Base-by-base conservation (phyloP, 2,113 vertebrate species). In the Leuciscus idus region DNA sequence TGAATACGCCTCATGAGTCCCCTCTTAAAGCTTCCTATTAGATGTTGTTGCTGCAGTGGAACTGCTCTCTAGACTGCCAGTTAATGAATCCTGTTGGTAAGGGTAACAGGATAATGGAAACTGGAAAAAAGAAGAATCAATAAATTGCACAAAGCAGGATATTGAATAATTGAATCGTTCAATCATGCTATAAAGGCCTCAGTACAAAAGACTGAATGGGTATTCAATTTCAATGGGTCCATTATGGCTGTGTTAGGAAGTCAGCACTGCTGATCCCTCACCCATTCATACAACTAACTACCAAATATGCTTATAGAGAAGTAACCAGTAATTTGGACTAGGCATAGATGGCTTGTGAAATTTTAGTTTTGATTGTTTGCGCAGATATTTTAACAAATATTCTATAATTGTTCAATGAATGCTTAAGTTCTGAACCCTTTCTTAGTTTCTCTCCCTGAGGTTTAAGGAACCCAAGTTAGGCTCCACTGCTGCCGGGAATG, bases 121-220 rank as follows among this genome's bases (percentile, higher is more conserved):
- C 64, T 50, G 81, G 62, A 33, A 77, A 76, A 76, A 86, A 72
- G 68, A 39, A 76, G 84, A 85, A 88, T 88, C 83, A 78, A 88
- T 87, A 82, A 82, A 68, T 70, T 48, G 78, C 73, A 86, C 83
- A 89, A 86, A 85, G 85, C 78, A 86, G 88, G 78, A 85, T 89
- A 85, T 88, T 88, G 86, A 87, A 90, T 89, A 88, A 85, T 88
- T 87, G 21, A 90, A 84, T 76, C 74, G 62, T 62, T 84, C 79
- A 83, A 33, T 89, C 86, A 64, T 83, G 86, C 79, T 85, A 84
- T 88, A 80, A 87, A 68, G 62, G 64, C 66, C 61, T 81, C 85
- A 59, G 28, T 88, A 79, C 79, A 77, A 81, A 83, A 64, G 80
- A 46, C 61, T 83, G 77, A 84, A 72, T 76, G 66, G 84, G 68